Conservation (phyloP, 2,113 vertebrate genomes). For the Megaceryle torquata region DNA sequence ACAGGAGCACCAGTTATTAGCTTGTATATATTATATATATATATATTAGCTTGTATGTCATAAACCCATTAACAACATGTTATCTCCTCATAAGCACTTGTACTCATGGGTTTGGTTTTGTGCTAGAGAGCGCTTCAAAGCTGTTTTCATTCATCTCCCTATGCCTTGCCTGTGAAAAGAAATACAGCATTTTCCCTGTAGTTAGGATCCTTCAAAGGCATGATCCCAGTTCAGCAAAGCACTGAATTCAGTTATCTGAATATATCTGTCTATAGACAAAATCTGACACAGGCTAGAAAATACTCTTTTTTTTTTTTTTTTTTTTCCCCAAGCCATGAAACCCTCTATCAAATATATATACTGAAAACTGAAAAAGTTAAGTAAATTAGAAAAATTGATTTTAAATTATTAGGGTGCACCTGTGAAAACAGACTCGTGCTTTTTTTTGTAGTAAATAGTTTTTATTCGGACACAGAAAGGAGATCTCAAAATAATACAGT, state of each 20-base stretch:
- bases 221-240: background rate
- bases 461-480: background rate
- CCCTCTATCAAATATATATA: background rate
- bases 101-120: background rate
- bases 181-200: background rate
- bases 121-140: background rate
- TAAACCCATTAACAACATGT: too few relatives aligned
- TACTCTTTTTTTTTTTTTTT: background rate
- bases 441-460: background rate
- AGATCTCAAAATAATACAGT: background rate
- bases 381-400: background rate
- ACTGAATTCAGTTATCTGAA: background rate
- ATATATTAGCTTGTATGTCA: too few relatives aligned
- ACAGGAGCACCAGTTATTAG: too few relatives aligned
- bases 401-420: background rate
- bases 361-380: background rate
- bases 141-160: background rate
- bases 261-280: background rate
- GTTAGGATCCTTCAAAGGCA: background rate
- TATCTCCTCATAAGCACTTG: background rate
- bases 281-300: background rate
- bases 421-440: background rate
- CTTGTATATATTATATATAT: too few relatives aligned
- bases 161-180: background rate
- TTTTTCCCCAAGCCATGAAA: background rate